A percentile compares a stretch with the other conserved stretches of the same genome.
phyloP scores from a whole-genome alignment of 2,888 invertebrate species.

The Antheraea assamensis region DNA sequence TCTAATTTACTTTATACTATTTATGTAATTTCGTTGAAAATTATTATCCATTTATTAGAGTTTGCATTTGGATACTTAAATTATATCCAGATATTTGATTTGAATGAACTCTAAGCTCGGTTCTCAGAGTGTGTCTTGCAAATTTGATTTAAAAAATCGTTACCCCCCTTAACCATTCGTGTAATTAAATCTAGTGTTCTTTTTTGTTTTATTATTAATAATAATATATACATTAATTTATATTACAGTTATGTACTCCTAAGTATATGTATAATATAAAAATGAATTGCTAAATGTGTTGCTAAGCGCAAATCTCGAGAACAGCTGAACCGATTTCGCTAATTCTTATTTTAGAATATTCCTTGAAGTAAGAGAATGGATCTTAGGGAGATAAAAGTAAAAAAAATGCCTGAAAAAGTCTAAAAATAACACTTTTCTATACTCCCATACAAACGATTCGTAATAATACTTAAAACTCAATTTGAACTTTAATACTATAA shows the following conservation, averaged over 20 bases:
- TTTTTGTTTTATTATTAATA: background rate
- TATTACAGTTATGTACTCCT: background rate
- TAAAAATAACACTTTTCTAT: too few relatives aligned
- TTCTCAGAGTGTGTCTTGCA: background rate
- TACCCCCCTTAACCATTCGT: background rate
- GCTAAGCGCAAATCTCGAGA: too few relatives aligned
- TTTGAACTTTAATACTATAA: too few relatives aligned
- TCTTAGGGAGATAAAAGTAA: too few relatives aligned
- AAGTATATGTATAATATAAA: too few relatives aligned
- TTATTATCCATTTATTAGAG: conserved; percentile 34
- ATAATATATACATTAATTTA: background rate
- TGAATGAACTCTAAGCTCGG: background rate
- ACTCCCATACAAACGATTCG: too few relatives aligned
- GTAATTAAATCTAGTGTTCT: background rate
- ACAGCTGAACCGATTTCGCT: too few relatives aligned
- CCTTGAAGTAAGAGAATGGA: too few relatives aligned
- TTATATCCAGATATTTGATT: background rate
- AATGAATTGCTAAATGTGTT: too few relatives aligned
- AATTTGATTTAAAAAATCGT: background rate
- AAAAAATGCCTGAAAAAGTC: too few relatives aligned
- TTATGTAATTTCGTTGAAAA: conserved; percentile 35
- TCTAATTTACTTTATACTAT: conserved; percentile 57
- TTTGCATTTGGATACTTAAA: conserved; percentile 10
- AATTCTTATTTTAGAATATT: too few relatives aligned
- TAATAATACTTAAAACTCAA: too few relatives aligned